phyloP scores from a whole-genome alignment of 1,140 invertebrate genomes.

The Drosophila prosaltans region DNA sequence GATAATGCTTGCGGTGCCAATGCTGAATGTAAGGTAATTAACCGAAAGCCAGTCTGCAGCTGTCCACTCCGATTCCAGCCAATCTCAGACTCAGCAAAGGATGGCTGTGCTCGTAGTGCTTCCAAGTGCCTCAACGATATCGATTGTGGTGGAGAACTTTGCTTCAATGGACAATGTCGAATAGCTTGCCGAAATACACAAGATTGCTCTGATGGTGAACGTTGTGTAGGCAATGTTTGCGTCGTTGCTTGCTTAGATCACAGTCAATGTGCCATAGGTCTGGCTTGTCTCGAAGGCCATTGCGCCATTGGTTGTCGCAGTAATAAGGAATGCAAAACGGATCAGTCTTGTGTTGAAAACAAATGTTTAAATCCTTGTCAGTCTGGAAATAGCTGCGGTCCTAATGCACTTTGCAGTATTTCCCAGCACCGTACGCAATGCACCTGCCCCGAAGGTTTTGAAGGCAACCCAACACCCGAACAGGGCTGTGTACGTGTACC shows the following conservation, averaged over 20 bases:
- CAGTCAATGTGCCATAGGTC: slow-evolving; percentile 89
- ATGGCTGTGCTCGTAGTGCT: slow-evolving; percentile 89
- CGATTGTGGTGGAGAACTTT: slow-evolving; percentile 91
- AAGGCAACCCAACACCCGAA: slow-evolving; percentile 93
- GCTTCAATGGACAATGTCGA: slow-evolving; percentile 92
- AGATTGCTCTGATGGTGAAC: slow-evolving; percentile 92
- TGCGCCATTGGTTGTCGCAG: slow-evolving; percentile 92
- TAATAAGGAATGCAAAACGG: slow-evolving; percentile 90
- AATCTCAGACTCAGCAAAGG: slow-evolving; percentile 85
- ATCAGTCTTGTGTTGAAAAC: slow-evolving; percentile 91
- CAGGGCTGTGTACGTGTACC: slow-evolving; percentile 93
- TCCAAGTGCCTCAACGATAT: slow-evolving; percentile 87
- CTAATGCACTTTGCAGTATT: slow-evolving; percentile 92
- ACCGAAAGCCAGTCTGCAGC: slow-evolving; percentile 89
- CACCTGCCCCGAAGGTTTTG: slow-evolving; percentile 91
- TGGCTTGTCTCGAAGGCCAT: slow-evolving; percentile 91
- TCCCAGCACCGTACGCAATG: slow-evolving; percentile 89
- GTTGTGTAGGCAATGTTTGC: slow-evolving; percentile 91
- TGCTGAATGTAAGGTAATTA: slow-evolving; percentile 89
- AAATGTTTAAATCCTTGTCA: slow-evolving; percentile 93
- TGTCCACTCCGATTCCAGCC: slow-evolving; percentile 90
- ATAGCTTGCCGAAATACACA: slow-evolving; percentile 90
- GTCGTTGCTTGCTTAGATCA: slow-evolving; percentile 90
- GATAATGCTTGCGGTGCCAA: slow-evolving; percentile 90
- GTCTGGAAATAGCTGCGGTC: slow-evolving; percentile 90